phyloP scores from a whole-genome alignment of 2,888 invertebrate species.

The Phyto melanocephala region DNA sequence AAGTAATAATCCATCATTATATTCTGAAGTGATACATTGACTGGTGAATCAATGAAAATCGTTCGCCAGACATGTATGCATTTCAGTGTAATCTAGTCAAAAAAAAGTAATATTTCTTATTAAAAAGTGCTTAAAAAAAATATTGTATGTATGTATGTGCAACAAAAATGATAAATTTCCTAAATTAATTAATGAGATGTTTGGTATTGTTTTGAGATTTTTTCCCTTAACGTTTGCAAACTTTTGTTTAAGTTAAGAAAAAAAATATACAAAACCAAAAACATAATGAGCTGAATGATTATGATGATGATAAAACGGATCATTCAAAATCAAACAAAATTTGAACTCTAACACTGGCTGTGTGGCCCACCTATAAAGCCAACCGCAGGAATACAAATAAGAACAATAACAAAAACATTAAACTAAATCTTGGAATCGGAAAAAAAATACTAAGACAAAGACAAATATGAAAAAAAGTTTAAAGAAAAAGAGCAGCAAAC shows the following conservation, averaged over 20 bases:
- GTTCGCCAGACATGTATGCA: no score
- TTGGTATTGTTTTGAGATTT: conserved; percentile 22
- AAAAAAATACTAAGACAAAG: conserved; percentile 11
- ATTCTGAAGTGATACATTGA: no score
- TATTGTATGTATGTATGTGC: no score
- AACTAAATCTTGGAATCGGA: neutral
- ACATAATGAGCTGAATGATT: conserved; percentile 4
- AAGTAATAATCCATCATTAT: no score
- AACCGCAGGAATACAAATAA: conserved; percentile 44
- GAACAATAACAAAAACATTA: conserved; percentile 14
- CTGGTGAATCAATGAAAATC: no score
- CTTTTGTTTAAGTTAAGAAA: neutral
- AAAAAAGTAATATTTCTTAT: no score
- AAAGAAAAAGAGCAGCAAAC: conserved; percentile 22
- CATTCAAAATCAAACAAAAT: conserved; percentile 59
- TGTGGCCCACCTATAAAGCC: conserved; percentile 62
- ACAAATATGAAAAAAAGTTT: neutral
- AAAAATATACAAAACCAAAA: no score
- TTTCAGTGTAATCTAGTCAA: no score
- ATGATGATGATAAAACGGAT: conserved; percentile 45
- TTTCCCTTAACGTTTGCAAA: conserved; percentile 34
- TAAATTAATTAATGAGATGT: conserved; percentile 54
- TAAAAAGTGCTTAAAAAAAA: no score
- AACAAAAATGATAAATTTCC: conserved; percentile 26
- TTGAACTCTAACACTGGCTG: conserved; percentile 61